These are phyloP conservation scores for Squalus acanthias DNA, from an alignment of 2,797 vertebrate genomes.

Conservation along the genomic window DNA sequence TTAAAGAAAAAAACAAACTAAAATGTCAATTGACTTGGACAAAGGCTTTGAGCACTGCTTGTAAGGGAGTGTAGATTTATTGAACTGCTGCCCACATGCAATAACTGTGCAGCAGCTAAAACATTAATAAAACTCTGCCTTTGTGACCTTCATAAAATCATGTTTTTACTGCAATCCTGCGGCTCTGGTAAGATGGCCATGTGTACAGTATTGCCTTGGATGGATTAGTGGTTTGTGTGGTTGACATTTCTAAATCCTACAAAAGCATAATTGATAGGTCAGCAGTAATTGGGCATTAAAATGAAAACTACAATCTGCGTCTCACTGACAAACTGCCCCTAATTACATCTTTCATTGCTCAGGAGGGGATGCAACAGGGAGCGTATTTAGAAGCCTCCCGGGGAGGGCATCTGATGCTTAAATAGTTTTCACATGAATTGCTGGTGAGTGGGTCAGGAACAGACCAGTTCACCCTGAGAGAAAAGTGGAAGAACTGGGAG, in stretches of 20 bases:
- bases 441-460: background rate
- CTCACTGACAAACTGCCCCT: background rate
- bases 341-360: conserved; percentile 19
- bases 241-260: background rate
- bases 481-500: background rate
- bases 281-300: conserved; percentile 30
- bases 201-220: background rate
- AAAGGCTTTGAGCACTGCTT: conserved; percentile 8
- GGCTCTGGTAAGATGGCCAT: conserved; percentile 5
- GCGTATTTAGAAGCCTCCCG: background rate
- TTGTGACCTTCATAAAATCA: conserved; percentile 36
- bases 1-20: background rate
- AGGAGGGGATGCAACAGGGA: background rate
- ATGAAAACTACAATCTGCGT: background rate
- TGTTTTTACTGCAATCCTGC: conserved; percentile 31
- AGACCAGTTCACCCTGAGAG: background rate
- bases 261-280: conserved; percentile 27
- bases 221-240: conserved; percentile 39
- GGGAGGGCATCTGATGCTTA: background rate
- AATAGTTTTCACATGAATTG: background rate
- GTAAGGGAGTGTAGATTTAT: conserved; percentile 18
- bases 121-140: conserved; percentile 33
- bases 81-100: background rate
- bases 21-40: conserved; percentile 29
- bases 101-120: conserved; percentile 21